phyloP scores from a whole-genome alignment of 2,797 vertebrate genomes.

The Hypotaenidia okinawae region DNA sequence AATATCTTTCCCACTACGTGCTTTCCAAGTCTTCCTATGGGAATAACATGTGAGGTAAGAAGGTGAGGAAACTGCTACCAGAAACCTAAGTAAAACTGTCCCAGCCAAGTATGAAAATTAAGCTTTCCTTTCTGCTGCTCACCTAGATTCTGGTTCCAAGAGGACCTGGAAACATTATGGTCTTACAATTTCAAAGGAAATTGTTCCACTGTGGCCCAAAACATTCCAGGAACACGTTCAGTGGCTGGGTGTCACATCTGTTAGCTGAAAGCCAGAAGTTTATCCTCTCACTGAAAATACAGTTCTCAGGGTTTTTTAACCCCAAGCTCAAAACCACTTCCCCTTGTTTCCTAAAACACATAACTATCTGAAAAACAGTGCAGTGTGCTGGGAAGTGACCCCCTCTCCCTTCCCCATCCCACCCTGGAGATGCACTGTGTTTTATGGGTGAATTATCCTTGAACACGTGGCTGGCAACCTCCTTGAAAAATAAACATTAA shows the following conservation, averaged over 20 bases:
- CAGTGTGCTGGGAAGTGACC: neutral
- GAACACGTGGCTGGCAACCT: neutral
- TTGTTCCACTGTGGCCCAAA: neutral
- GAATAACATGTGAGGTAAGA: neutral
- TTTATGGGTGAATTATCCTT: neutral
- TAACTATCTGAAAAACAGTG: neutral
- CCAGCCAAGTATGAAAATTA: neutral
- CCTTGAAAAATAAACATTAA: constrained; percentile 26
- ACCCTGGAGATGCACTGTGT: neutral
- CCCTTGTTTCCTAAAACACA: neutral
- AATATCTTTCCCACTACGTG: neutral
- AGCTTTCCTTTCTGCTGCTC: neutral
- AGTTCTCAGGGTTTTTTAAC: neutral
- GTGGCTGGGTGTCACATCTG: neutral
- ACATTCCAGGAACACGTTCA: neutral
- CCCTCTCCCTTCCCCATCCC: neutral
- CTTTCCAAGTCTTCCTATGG: neutral
- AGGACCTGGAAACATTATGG: neutral
- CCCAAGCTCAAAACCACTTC: neutral
- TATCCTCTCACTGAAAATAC: neutral
- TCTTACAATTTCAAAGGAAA: neutral
- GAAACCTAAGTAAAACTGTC: neutral
- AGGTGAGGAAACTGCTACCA: constrained; percentile 5
- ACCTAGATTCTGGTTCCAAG: neutral
- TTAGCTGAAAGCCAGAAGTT: neutral